Evolutionary conservation across 2,888 invertebrate species (phyloP).

Genomic region (Volucella inanis): DNA sequence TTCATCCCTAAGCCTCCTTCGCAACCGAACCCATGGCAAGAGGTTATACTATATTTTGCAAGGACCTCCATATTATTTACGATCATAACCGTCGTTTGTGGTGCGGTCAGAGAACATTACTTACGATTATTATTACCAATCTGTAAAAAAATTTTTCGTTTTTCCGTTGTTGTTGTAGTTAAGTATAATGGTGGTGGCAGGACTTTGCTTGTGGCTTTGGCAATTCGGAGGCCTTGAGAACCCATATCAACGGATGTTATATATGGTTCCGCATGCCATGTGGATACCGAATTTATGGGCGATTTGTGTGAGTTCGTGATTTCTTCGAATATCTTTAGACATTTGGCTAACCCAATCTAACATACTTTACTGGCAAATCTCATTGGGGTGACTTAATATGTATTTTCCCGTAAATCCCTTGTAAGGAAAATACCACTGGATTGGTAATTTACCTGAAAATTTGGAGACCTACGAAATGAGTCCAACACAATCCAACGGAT

Average conservation of each 20-base stretch:
- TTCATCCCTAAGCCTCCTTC: not conserved
- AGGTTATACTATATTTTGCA: slow-evolving; percentile 36
- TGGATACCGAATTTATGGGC: slow-evolving; percentile 67
- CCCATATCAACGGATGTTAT: slow-evolving; percentile 59
- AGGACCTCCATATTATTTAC: slow-evolving; percentile 62
- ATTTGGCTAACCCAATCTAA: slow-evolving; percentile 20
- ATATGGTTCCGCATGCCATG: slow-evolving; percentile 59
- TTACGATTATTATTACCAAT: slow-evolving; percentile 72
- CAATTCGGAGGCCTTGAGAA: slow-evolving; percentile 33
- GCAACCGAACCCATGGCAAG: slow-evolving; percentile 16
- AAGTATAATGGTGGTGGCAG: not conserved
- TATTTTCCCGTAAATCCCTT: slow-evolving; percentile 27
- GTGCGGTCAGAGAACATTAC: slow-evolving; percentile 68
- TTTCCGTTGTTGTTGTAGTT: slow-evolving; percentile 9
- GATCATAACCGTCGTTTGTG: slow-evolving; percentile 70
- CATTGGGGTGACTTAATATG: slow-evolving; percentile 14
- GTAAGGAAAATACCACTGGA: slow-evolving; percentile 9
- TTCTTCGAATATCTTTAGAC: slow-evolving; percentile 60
- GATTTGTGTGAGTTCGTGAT: slow-evolving; percentile 70
- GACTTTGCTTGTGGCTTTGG: not conserved
- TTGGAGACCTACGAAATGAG: slow-evolving; percentile 42
- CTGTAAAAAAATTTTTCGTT: slow-evolving; percentile 20
- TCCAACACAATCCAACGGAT: not conserved
- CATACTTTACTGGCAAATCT: not conserved
- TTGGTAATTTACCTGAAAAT: slow-evolving; percentile 58